Evolutionary conservation across 2,888 invertebrate species (phyloP).

Genomic region (Dendrolimus pini): DNA sequence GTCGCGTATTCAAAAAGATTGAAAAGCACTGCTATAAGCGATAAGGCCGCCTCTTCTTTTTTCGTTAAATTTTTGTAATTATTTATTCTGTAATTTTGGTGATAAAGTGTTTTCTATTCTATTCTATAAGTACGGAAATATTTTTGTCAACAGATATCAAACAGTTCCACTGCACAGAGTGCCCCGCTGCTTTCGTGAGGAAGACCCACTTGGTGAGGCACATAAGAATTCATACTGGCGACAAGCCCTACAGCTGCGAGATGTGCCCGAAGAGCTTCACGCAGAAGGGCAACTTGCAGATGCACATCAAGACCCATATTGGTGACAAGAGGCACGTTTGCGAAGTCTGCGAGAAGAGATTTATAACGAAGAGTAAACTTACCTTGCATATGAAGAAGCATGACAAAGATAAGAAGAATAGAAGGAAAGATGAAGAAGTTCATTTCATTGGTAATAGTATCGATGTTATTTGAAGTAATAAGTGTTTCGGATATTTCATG

Average conservation of each 20-base stretch:
- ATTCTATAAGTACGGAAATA: neutral
- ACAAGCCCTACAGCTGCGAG: conserved; percentile 29
- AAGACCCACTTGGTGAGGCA: neutral
- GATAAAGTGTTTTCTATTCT: too few relatives aligned
- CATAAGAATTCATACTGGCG: conserved; percentile 23
- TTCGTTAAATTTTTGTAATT: too few relatives aligned
- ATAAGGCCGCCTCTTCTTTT: too few relatives aligned
- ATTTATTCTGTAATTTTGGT: too few relatives aligned
- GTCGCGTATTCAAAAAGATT: too few relatives aligned
- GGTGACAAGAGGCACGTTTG: conserved; percentile 9
- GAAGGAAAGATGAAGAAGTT: neutral
- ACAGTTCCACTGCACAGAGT: neutral
- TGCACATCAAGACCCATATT: conserved; percentile 32
- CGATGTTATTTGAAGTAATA: too few relatives aligned
- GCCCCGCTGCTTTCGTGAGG: neutral
- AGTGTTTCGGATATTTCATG: too few relatives aligned
- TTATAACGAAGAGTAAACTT: neutral
- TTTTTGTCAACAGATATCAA: neutral
- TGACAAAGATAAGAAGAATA: conserved; percentile 9
- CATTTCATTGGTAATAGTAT: too few relatives aligned
- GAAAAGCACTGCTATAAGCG: too few relatives aligned
- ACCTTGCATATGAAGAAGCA: neutral
- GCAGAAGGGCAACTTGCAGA: conserved; percentile 32
- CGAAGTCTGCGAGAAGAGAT: neutral
- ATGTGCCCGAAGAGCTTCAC: conserved; percentile 33